phyloP scores from a whole-genome alignment of 1,140 invertebrate genomes.

The Caenorhabditis briggsae region DNA sequence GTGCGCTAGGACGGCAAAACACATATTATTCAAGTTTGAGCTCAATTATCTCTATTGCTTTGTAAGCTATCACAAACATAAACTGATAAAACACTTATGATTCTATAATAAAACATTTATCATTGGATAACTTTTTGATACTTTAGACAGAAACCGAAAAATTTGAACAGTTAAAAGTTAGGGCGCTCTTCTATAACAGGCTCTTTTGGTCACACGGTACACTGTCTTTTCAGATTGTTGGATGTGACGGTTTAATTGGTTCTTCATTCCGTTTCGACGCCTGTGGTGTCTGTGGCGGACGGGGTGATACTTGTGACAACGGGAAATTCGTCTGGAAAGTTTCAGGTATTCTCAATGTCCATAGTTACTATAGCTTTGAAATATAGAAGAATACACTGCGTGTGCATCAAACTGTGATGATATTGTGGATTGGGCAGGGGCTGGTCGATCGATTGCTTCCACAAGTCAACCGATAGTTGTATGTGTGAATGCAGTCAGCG shows the following conservation, averaged over 20 bases:
- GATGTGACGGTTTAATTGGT: conserved; percentile 73
- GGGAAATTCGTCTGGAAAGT: conserved; percentile 71
- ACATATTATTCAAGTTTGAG: too few species aligned
- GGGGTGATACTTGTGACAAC: conserved; percentile 69
- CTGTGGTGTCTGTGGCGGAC: conserved; percentile 72
- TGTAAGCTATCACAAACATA: too few species aligned
- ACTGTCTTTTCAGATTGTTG: conserved; percentile 60
- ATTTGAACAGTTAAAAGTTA: too few species aligned
- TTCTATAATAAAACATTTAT: too few species aligned
- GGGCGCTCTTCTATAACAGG: too few species aligned
- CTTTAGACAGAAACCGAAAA: too few species aligned
- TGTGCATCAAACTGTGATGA: conserved; percentile 73
- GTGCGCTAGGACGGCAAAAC: too few species aligned
- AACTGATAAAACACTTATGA: too few species aligned
- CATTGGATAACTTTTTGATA: too few species aligned
- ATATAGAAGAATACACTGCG: conserved; percentile 68
- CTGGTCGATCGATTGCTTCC: conserved; percentile 39
- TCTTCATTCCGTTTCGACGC: conserved; percentile 69
- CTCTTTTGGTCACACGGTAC: too few species aligned
- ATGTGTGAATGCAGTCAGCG: conserved; percentile 71
- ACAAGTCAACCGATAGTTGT: conserved; percentile 69
- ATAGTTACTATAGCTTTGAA: neutral
- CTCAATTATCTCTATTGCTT: too few species aligned
- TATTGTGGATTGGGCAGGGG: conserved; percentile 58
- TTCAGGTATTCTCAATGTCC: conserved; percentile 38